A percentile compares a stretch with the other conserved stretches of the same genome.
Conservation (phyloP, 2,797 vertebrate genomes). For the Aplochiton taeniatus region DNA sequence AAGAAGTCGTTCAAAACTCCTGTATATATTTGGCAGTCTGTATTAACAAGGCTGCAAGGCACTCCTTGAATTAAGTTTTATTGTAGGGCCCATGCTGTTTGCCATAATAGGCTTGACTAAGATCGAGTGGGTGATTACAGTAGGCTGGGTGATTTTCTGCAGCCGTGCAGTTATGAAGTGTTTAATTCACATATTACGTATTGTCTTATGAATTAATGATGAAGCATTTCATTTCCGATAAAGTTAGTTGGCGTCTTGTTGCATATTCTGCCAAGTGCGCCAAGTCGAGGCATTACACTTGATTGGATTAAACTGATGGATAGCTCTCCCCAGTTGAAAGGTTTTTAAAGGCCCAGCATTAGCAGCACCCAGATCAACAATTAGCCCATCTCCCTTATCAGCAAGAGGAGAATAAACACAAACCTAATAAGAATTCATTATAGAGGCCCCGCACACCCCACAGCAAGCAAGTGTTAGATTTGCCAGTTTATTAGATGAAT, state of each 20-base stretch:
- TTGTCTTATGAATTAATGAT: no score
- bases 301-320: slow-evolving; percentile 84
- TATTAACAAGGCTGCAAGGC: no score
- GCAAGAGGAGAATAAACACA: slow-evolving; percentile 83
- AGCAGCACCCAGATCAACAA: slow-evolving; percentile 72
- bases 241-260: slow-evolving; percentile 60
- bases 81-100: no score
- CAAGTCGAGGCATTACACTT: slow-evolving; percentile 71
- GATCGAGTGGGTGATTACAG: no score
- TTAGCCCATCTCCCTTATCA: slow-evolving; percentile 81
- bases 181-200: no score
- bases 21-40: no score
- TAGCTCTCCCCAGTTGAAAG: slow-evolving; percentile 65
- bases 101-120: no score
- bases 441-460: slow-evolving; percentile 52
- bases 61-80: no score
- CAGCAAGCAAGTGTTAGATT: slow-evolving; percentile 66
- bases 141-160: no score
- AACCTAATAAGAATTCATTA: slow-evolving; percentile 85
- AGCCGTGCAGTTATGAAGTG: no score
- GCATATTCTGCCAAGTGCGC: slow-evolving; percentile 51
- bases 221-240: no score
- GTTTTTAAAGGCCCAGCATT: slow-evolving; percentile 74
- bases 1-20: no score
- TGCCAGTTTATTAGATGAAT: slow-evolving; percentile 77